Conservation (phyloP, 2,113 vertebrate genomes). For the Pedetes capensis region DNA sequence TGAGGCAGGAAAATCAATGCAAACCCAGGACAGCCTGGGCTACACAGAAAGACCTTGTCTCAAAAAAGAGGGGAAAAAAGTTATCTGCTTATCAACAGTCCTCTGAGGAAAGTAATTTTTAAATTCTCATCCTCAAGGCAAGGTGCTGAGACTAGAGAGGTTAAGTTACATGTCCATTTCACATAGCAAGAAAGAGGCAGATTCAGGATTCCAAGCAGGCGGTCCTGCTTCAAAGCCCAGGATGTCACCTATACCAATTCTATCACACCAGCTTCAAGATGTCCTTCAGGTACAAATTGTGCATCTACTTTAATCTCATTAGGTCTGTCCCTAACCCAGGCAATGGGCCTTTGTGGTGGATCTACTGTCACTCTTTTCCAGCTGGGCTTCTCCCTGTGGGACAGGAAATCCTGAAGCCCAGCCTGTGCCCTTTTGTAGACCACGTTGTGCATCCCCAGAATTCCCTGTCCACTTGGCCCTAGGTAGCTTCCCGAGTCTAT, state of each 20-base stretch:
- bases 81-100: neutral
- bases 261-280: neutral
- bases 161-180: neutral
- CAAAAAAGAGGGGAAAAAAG: too few relatives aligned
- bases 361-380: neutral
- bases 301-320: neutral
- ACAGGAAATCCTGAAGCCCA: neutral
- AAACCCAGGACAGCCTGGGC: too few relatives aligned
- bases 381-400: neutral
- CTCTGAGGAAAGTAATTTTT: neutral
- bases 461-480: neutral
- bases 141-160: neutral
- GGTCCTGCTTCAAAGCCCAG: neutral
- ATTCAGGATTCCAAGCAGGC: neutral
- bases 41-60: too few relatives aligned
- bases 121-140: neutral
- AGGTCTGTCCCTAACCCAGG: neutral
- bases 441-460: neutral
- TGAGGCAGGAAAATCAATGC: too few relatives aligned
- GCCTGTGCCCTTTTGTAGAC: too few relatives aligned
- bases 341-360: neutral
- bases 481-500: neutral
- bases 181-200: neutral
- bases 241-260: rapidly evolving
- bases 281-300: neutral